Base-by-base conservation (phyloP, 1,140 invertebrate genomes). In the Pristionchus pacificus region DNA sequence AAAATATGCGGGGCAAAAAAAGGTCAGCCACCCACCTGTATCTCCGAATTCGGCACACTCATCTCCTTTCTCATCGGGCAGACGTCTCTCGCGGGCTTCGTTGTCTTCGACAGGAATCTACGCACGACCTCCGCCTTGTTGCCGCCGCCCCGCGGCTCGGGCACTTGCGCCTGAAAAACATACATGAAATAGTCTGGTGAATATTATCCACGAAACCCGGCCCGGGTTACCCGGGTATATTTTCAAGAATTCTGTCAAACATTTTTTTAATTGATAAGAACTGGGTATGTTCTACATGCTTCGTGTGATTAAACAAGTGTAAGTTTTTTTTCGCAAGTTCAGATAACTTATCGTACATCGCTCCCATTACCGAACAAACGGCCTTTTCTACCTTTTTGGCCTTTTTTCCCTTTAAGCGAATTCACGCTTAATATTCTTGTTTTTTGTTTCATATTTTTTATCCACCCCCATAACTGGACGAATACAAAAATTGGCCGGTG, bases 51-150 rank as follows among this genome's bases (percentile, higher is more conserved):
- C 0, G 67, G 31, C 2, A 31, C 28, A 55, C 66, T 73, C n/a
- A 59, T 60, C n/a, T 65, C 64, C 25, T 38, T 59, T 19, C 58
- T 27, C 27, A 62, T 49, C 10, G 3, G 19, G 49, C 71, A 73
- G 25, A 73, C 49, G 31, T 59, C 28, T 1, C 38, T 28, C 32
- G 65, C 57, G 29, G 68, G 55, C 15, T 59, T 27, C 19, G 38
- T 68, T 1, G 14, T 55, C 31, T 72, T 68, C 1, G 65, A 29
- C 2, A 74, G 38, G 2, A 65, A 65, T 58, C 71, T 38, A 60
- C 68, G 65, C 28, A 75, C 60, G 68, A 68, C 60, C 28, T 49
- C 70, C n/a, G 71, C 59, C 30, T 74, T 64, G 29, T 62, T 62
- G 19, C 74, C 71, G n/a, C 24, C 24, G 19, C 13, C 58, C 30